Evolutionary conservation across 2,888 invertebrate species (phyloP).

Genomic region (Timema podura): DNA sequence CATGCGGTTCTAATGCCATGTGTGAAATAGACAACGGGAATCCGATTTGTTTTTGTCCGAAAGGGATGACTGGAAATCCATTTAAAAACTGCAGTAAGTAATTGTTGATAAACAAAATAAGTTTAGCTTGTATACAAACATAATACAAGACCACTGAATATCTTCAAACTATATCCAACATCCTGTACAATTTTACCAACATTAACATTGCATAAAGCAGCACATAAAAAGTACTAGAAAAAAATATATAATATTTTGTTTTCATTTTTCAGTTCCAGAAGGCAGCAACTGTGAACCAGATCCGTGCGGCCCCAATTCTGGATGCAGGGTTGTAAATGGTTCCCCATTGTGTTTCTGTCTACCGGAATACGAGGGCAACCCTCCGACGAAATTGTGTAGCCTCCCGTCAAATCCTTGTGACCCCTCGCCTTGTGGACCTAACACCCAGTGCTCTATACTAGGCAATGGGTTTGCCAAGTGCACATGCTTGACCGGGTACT

Average conservation of each 20-base stretch:
- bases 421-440: conserved; percentile 83
- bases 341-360: conserved; percentile 82
- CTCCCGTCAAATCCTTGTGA: conserved; percentile 75
- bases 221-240: too few relatives aligned
- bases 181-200: too few relatives aligned
- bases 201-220: too few relatives aligned
- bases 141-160: too few relatives aligned
- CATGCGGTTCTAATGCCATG: conserved; percentile 80
- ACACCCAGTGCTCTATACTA: conserved; percentile 76
- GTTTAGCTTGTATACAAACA: too few relatives aligned
- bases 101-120: conserved; percentile 19
- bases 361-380: conserved; percentile 81
- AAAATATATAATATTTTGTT: too few relatives aligned
- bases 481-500: conserved; percentile 75
- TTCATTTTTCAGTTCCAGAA: conserved; percentile 81
- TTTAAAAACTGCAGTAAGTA: conserved; percentile 86
- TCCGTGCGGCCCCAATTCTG: conserved; percentile 79
- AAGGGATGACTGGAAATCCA: conserved; percentile 86
- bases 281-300: conserved; percentile 79
- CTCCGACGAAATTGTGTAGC: conserved; percentile 66
- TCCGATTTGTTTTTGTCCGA: conserved; percentile 86
- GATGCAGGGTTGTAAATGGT: conserved; percentile 70
- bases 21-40: conserved; percentile 82
- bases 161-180: too few relatives aligned
- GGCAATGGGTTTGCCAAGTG: conserved; percentile 82